Percentiles rank a stretch among this genome's conserved stretches.
Conservation (phyloP, 2,113 vertebrate genomes). For the Rhodinocichla rosea region DNA sequence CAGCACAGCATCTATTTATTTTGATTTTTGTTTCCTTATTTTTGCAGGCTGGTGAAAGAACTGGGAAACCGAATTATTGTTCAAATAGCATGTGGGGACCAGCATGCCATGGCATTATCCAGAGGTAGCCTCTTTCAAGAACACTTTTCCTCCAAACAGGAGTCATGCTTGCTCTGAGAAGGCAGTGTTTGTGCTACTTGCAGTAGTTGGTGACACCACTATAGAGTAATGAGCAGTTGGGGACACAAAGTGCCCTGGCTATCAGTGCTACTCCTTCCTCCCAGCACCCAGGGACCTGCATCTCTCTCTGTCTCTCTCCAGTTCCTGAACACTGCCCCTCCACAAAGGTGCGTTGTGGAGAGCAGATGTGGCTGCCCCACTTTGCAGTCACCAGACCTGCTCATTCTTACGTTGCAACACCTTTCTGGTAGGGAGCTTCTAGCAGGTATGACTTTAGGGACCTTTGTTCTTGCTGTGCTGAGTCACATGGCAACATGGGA, state of each 20-base stretch:
- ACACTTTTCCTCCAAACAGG: neutral
- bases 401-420: neutral
- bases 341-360: neutral
- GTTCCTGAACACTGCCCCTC: neutral
- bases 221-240: neutral
- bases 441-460: neutral
- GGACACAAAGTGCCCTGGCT: neutral
- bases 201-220: neutral
- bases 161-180: neutral
- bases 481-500: neutral
- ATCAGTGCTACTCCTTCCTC: neutral
- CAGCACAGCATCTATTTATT: neutral
- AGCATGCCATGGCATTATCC: slow-evolving; percentile 70
- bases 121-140: slow-evolving; percentile 62
- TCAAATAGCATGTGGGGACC: slow-evolving; percentile 75
- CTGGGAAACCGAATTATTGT: slow-evolving; percentile 38
- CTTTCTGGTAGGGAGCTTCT: neutral
- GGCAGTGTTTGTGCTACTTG: neutral
- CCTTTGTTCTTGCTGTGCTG: neutral
- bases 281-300: neutral
- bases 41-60: slow-evolving; percentile 48
- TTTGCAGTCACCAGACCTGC: neutral
- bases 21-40: neutral
- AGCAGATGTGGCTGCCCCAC: neutral
- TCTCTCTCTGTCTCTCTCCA: neutral